Evolutionary conservation across 2,113 vertebrate genomes (phyloP).

Genomic region (Chrysochloris asiatica): DNA sequence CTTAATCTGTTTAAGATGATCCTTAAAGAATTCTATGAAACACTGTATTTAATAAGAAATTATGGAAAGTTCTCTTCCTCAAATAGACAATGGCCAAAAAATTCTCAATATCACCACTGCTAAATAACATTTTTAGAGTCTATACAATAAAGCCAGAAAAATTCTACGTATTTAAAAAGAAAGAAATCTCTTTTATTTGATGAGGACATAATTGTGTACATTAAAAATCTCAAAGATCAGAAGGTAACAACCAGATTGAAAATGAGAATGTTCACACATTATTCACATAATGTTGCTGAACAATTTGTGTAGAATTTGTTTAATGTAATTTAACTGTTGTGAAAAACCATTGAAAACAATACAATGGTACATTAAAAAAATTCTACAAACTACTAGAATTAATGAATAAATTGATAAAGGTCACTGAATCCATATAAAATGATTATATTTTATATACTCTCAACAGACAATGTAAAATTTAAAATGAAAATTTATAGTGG

Average conservation of each 20-base stretch:
- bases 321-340: background rate
- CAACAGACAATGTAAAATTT: background rate
- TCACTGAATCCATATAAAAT: background rate
- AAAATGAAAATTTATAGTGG: constrained; percentile 4
- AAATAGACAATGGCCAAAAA: background rate
- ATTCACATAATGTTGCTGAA: background rate
- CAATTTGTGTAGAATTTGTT: background rate
- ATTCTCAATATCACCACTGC: background rate
- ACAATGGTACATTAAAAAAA: background rate
- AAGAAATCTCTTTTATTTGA: background rate
- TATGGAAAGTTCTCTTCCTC: background rate
- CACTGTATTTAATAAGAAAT: constrained; percentile 3
- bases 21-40: background rate
- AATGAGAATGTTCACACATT: background rate
- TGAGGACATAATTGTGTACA: background rate
- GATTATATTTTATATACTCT: background rate
- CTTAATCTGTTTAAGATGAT: background rate
- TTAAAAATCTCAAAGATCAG: background rate
- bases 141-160: background rate
- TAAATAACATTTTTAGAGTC: constrained; percentile 28
- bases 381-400: background rate
- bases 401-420: constrained; percentile 7
- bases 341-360: background rate
- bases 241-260: background rate
- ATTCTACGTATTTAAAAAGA: background rate